These are phyloP conservation scores for Panthera leo DNA, from an alignment of 2,113 vertebrate species.

Conservation along the genomic window DNA sequence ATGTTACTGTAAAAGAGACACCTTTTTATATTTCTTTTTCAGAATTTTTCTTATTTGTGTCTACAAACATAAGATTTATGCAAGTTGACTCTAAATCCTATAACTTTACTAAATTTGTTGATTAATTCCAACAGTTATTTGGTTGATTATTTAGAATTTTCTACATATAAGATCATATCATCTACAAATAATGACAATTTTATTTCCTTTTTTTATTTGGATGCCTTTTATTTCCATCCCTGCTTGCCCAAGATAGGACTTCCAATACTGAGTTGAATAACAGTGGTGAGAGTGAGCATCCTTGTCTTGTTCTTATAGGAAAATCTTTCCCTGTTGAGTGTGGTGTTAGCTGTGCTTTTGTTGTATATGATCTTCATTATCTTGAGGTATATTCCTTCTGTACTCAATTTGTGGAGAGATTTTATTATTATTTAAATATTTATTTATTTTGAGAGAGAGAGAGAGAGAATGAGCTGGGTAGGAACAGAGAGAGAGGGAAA, in stretches of 20 bases:
- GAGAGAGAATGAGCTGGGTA: no score
- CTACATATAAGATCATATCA: not conserved
- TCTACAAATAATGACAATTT: not conserved
- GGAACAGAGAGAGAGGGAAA: no score
- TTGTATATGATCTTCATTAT: not conserved
- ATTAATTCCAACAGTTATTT: not conserved
- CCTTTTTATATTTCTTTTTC: not conserved
- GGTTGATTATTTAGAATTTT: not conserved
- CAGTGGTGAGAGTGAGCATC: not conserved
- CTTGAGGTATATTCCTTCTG: not conserved
- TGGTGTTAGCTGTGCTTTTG: not conserved
- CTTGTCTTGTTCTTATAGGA: not conserved
- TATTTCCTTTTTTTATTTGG: not conserved
- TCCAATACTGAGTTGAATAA: not conserved
- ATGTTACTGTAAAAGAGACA: not conserved
- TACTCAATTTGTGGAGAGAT: not conserved
- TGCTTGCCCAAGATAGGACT: not conserved
- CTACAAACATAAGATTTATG: not conserved
- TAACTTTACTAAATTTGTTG: not conserved
- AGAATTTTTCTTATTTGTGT: not conserved
- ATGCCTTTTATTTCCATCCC: not conserved
- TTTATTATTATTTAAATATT: not conserved
- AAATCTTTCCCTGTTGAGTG: not conserved
- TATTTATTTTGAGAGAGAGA: no score
- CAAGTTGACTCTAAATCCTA: not conserved